phyloP scores from a whole-genome alignment of 2,888 invertebrate genomes.

The Stenurella melanura region DNA sequence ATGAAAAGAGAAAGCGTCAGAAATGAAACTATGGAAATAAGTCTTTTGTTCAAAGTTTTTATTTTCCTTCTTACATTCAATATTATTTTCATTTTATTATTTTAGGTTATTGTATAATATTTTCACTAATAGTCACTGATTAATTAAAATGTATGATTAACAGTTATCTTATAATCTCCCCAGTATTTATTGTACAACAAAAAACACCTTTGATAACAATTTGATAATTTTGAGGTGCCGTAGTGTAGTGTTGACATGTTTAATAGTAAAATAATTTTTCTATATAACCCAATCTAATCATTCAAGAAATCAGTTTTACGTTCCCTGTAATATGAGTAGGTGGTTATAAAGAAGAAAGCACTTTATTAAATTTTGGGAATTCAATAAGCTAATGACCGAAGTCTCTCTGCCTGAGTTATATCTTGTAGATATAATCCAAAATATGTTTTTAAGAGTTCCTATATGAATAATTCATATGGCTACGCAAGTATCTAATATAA shows the following conservation, averaged over 20 bases:
- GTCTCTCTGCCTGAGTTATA: no score
- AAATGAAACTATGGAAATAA: neutral
- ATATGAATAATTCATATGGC: no score
- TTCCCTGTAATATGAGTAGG: neutral
- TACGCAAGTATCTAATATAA: no score
- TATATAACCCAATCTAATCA: neutral
- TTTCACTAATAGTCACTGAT: slow-evolving; percentile 8
- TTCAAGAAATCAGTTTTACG: neutral
- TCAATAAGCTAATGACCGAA: no score
- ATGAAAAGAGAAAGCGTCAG: slow-evolving; percentile 15
- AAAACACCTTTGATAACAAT: neutral
- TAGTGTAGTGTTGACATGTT: neutral
- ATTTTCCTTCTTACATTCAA: slow-evolving; percentile 14
- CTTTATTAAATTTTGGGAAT: no score
- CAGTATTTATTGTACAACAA: slow-evolving; percentile 2
- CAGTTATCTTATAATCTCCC: slow-evolving; percentile 27
- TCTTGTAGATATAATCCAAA: no score
- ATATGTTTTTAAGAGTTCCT: no score
- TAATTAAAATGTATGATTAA: slow-evolving; percentile 15
- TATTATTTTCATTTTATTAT: slow-evolving; percentile 21
- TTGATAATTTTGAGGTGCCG: slow-evolving; percentile 8
- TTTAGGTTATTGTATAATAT: slow-evolving; percentile 1
- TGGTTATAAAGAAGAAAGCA: neutral
- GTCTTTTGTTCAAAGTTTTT: neutral
- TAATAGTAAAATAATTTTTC: neutral